Conservation (phyloP, 2,113 vertebrate species). For the Equus przewalskii region DNA sequence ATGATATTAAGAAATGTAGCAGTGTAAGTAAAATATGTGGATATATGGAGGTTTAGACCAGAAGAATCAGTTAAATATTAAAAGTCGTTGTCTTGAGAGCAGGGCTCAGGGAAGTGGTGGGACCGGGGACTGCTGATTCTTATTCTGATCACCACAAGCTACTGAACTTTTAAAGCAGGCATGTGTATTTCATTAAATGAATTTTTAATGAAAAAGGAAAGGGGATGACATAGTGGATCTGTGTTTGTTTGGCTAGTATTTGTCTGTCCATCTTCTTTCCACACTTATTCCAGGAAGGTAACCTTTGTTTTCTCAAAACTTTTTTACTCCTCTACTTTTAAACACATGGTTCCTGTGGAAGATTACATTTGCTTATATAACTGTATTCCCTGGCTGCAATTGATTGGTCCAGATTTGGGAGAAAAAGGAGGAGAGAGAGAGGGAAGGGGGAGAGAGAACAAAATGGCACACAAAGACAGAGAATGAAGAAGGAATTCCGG, state of each 20-base stretch:
- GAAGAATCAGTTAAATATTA: not conserved
- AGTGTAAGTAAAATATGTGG: not conserved
- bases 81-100: not conserved
- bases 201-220: not conserved
- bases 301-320: not conserved
- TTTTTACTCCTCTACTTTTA: not conserved
- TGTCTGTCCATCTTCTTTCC: not conserved
- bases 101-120: accelerated
- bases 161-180: not conserved
- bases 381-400: not conserved
- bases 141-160: not conserved
- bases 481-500: not conserved
- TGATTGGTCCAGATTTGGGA: not conserved
- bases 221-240: accelerated
- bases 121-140: not conserved
- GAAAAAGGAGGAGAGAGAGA: not conserved
- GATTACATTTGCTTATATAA: not conserved
- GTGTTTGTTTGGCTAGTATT: not conserved
- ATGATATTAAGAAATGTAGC: not conserved
- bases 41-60: not conserved
- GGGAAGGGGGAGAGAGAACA: not conserved
- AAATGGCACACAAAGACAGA: not conserved
- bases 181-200: not conserved
- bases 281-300: not conserved
- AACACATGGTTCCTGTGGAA: not conserved